phyloP scores from a whole-genome alignment of 2,113 vertebrate genomes.

The Tonatia bakeri region DNA sequence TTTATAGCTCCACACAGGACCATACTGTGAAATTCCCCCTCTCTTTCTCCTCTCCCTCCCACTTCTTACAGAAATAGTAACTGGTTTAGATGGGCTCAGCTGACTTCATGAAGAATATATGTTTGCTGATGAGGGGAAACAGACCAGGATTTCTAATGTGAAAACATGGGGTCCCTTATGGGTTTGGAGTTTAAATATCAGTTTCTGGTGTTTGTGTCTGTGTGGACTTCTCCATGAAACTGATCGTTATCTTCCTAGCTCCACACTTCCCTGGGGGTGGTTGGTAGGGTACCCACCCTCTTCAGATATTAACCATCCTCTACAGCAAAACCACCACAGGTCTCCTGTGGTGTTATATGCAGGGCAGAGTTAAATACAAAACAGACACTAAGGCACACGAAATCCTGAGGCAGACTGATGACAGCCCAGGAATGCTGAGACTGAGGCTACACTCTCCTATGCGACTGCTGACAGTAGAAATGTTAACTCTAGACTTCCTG shows the following conservation, averaged over 20 bases:
- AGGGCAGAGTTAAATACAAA: slow-evolving; percentile 47
- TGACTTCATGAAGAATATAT: slow-evolving; percentile 59
- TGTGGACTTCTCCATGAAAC: background rate
- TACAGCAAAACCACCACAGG: background rate
- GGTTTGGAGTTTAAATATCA: slow-evolving; percentile 47
- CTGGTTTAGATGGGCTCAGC: slow-evolving; percentile 38
- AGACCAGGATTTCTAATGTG: slow-evolving; percentile 52
- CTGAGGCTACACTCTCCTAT: background rate
- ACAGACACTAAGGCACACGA: slow-evolving; percentile 14
- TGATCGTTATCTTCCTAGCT: background rate
- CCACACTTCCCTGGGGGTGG: background rate
- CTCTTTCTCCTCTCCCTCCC: background rate
- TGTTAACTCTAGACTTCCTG: slow-evolving; percentile 31
- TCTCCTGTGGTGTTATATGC: background rate
- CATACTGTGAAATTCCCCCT: background rate
- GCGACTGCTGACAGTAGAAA: background rate
- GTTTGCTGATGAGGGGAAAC: slow-evolving; percentile 47
- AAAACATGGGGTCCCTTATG: slow-evolving; percentile 25
- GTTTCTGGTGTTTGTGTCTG: slow-evolving; percentile 44
- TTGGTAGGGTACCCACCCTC: background rate
- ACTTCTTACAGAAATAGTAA: slow-evolving; percentile 64
- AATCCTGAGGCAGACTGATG: background rate
- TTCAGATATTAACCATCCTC: slow-evolving; percentile 30
- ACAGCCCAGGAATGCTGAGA: slow-evolving; percentile 45
- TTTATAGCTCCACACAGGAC: background rate